Evolutionary conservation across 2,797 vertebrate genomes (phyloP), one percentile per base, ranked within the genome.

Genomic region (Dryobates pubescens): DNA sequence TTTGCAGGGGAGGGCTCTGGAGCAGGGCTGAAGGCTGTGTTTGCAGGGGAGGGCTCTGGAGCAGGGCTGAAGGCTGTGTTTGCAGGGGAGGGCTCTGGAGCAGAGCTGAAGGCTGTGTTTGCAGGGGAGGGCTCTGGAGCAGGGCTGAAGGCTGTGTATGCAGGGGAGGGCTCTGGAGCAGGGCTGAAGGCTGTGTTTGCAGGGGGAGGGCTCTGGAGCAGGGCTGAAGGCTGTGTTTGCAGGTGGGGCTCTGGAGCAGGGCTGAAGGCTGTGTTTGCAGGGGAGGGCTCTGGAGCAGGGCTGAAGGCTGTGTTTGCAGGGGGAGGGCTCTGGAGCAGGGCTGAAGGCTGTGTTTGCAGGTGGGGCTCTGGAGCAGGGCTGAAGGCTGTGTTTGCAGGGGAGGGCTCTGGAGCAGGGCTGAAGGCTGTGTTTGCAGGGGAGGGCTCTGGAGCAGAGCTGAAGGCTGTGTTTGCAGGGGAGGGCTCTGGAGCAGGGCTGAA

Each of bases 391-490:
- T 34, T 32, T 3, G 0, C 97, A 99, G 99, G 97, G 97, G 99
- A 99, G 95, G 98, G 98, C 93, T 94, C 97, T 13, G 97, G 94
- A 96, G 98, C 98, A 94, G 98, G 99, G 82, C 96, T 97, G n/a
- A 99, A 99, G 97, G 99, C 99, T 97, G 98, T 96, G 32, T 34
- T 32, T 3, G 0, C 97, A 99, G 99, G 97, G 97, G 99, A 99
- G 95, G 98, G 98, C 93, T 94, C 97, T 13, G 97, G 94, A 96
- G 98, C 98, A 94, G 98, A 99, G 82, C 96, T 97, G n/a, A 98
- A 99, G 97, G 99, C 99, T 97, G 98, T 34, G 32, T 34, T 96
- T 3, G 0, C 97, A 99, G 99, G 97, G 32, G 32, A 34, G 32
- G 32, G 32, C 7, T 32, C 32, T 34, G 32, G 32, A 34, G 32